A percentile compares a stretch with the other conserved stretches of the same genome.
Evolutionary conservation across 2,888 invertebrate species (phyloP).

Genomic region (Scaptomyza polygonia): DNA sequence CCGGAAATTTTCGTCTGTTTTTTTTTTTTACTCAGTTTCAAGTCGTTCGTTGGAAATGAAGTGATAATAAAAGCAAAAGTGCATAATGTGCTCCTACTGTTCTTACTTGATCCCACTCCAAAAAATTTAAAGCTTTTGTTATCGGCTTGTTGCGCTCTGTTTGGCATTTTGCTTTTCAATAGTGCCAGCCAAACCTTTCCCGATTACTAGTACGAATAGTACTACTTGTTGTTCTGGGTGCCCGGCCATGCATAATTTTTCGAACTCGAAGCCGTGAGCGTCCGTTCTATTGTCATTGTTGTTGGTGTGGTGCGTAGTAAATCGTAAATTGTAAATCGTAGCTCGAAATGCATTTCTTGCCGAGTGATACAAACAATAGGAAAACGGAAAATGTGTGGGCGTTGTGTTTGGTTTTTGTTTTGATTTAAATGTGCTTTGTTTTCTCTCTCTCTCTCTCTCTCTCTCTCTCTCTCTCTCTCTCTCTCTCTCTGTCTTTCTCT

Average conservation of each 20-base stretch:
- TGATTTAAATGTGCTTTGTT: slow-evolving; percentile 36
- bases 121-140: slow-evolving; percentile 28
- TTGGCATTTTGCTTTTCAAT: slow-evolving; percentile 45
- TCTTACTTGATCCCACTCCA: slow-evolving; percentile 7
- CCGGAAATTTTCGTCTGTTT: slow-evolving; percentile 59
- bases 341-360: slow-evolving; percentile 45
- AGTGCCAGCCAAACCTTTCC: not conserved
- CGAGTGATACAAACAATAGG: slow-evolving; percentile 37
- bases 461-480: not conserved
- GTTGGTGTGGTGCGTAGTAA: slow-evolving; percentile 45
- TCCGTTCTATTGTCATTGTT: slow-evolving; percentile 41
- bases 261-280: slow-evolving; percentile 29
- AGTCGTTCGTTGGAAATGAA: slow-evolving; percentile 42
- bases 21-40: slow-evolving; percentile 39
- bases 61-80: slow-evolving; percentile 57
- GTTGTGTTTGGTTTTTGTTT: slow-evolving; percentile 24
- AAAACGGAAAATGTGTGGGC: slow-evolving; percentile 54
- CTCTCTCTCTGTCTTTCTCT: not conserved
- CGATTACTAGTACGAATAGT: not conserved
- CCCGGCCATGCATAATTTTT: slow-evolving; percentile 74
- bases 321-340: slow-evolving; percentile 39
- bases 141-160: slow-evolving; percentile 62
- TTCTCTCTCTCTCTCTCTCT: not conserved
- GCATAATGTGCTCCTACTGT: slow-evolving; percentile 46
- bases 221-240: slow-evolving; percentile 36